phyloP scores from a whole-genome alignment of 2,113 vertebrate genomes.

The Burhinus bistriatus region DNA sequence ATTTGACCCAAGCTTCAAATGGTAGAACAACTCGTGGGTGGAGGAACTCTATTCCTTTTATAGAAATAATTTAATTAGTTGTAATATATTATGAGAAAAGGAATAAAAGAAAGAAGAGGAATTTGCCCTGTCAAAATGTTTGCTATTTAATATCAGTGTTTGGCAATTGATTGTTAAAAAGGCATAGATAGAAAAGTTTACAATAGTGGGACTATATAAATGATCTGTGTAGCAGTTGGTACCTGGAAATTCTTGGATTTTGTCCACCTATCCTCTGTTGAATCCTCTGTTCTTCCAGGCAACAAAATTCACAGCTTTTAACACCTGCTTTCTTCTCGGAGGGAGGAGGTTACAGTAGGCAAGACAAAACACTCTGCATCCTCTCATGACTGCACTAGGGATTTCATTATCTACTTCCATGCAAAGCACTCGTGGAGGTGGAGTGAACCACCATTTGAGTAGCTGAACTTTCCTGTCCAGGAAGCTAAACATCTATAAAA shows the following conservation, averaged over 20 bases:
- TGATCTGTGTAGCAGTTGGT: background rate
- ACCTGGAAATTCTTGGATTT: background rate
- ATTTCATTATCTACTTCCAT: background rate
- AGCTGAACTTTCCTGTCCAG: background rate
- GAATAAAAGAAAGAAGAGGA: slow-evolving; percentile 4
- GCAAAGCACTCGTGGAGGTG: background rate
- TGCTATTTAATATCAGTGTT: slow-evolving; percentile 18
- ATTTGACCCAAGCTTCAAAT: slow-evolving; percentile 53
- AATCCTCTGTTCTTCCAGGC: background rate
- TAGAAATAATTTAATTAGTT: slow-evolving; percentile 60
- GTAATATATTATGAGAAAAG: slow-evolving; percentile 40
- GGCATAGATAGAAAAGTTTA: background rate
- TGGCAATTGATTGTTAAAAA: slow-evolving; percentile 14
- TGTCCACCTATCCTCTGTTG: background rate
- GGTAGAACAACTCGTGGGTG: slow-evolving; percentile 27
- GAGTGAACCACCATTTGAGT: background rate
- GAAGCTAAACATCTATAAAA: background rate
- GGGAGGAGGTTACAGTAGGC: background rate
- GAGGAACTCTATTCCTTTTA: slow-evolving; percentile 9
- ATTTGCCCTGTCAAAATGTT: slow-evolving; percentile 55
- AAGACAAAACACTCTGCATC: background rate
- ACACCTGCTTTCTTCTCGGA: background rate
- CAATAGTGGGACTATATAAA: background rate
- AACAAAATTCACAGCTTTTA: background rate
- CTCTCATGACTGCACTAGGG: background rate